These are phyloP conservation scores for Cyanoliseus patagonus DNA, from an alignment of 2,113 vertebrate genomes.

Conservation along the genomic window DNA sequence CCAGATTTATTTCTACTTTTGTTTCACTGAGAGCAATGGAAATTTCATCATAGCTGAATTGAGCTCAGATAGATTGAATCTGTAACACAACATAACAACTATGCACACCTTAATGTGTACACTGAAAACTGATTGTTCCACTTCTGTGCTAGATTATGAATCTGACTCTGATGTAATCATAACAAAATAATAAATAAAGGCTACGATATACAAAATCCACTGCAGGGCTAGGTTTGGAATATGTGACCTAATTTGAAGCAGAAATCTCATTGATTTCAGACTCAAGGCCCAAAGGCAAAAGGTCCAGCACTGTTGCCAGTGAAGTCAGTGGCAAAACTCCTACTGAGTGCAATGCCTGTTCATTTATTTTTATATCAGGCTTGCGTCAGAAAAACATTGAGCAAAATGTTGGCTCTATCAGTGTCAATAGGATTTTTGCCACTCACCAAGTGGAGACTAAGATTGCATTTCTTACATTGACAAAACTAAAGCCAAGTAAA, in stretches of 20 bases:
- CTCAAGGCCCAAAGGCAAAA: not conserved
- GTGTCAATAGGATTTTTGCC: not conserved
- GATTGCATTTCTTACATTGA: rapidly evolving
- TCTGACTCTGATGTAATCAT: not conserved
- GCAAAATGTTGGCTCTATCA: rapidly evolving
- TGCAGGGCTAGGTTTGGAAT: not conserved
- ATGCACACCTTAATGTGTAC: not conserved
- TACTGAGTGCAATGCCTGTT: not conserved
- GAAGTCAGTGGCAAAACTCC: not conserved
- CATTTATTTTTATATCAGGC: not conserved
- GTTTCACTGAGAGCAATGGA: not conserved
- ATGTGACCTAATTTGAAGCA: conserved; percentile 40
- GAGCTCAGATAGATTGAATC: not conserved
- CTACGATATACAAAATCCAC: not conserved
- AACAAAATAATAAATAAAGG: not conserved
- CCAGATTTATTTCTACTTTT: not conserved
- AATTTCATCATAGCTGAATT: not conserved
- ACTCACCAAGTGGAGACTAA: not conserved
- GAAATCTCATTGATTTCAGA: conserved; percentile 32
- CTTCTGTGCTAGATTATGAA: not conserved
- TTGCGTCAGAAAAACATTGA: not conserved
- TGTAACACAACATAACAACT: not conserved
- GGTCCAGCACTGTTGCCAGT: not conserved
- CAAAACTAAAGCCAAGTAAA: not conserved
- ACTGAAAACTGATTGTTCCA: not conserved